Evolutionary conservation across 1,140 invertebrate species (phyloP).

Genomic region (Drosophila tsacasi): DNA sequence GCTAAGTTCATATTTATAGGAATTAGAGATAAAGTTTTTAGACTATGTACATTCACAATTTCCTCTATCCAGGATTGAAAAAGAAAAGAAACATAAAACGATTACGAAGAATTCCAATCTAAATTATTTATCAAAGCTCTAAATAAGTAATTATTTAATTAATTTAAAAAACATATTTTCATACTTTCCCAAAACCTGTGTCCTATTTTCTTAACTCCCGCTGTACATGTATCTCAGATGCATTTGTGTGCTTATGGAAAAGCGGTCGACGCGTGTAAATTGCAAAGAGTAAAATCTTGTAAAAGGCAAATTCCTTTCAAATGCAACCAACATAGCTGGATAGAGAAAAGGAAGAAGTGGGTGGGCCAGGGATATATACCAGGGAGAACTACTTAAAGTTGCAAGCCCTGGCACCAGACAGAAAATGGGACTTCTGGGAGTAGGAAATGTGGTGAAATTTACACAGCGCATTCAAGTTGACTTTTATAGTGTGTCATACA

Average conservation of each 20-base stretch:
- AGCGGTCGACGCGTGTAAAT: conserved; percentile 77
- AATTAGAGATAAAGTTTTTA: too few species aligned
- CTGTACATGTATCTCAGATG: conserved; percentile 15
- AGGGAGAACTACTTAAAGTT: conserved; percentile 76
- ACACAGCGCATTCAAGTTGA: conserved; percentile 80
- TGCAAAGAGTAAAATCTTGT: conserved; percentile 83
- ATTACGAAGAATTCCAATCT: too few species aligned
- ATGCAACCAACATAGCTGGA: conserved; percentile 63
- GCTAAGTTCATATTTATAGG: neutral
- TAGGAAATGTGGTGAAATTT: conserved; percentile 56
- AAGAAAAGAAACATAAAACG: too few species aligned
- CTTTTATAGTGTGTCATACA: conserved; percentile 79
- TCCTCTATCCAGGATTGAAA: too few species aligned
- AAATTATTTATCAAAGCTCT: too few species aligned
- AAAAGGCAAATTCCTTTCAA: conserved; percentile 81
- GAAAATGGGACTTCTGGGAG: conserved; percentile 14
- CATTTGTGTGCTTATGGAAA: conserved; percentile 51
- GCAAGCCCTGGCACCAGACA: conserved; percentile 41
- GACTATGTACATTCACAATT: too few species aligned
- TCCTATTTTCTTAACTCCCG: neutral
- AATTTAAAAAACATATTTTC: too few species aligned
- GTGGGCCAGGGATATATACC: neutral
- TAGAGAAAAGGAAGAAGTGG: conserved; percentile 25
- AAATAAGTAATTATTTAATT: too few species aligned
- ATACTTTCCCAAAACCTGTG: neutral